Conservation (phyloP, 1,140 invertebrate species). For the Contarinia nasturtii region DNA sequence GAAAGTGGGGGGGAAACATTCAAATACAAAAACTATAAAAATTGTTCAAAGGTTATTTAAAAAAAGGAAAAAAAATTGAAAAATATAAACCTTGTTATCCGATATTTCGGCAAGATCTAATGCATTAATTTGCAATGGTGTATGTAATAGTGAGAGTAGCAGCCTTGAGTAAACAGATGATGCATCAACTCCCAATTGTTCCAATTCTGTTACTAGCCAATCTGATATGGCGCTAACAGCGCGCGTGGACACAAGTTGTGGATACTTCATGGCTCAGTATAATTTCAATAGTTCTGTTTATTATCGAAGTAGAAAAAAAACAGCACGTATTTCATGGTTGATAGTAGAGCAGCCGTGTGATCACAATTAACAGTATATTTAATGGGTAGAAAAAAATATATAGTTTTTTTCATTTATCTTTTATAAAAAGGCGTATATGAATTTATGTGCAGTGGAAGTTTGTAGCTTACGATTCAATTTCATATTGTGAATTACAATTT, state of each 20-base stretch:
- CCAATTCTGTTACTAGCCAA: conserved; percentile 12
- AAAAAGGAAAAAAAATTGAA: not conserved
- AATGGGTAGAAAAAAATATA: too few relatives aligned
- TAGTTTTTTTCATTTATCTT: too few relatives aligned
- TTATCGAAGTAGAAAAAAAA: too few relatives aligned
- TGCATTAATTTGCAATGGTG: conserved; percentile 10
- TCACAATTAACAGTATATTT: too few relatives aligned
- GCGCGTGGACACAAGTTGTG: conserved; percentile 10
- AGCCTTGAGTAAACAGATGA: conserved; percentile 10
- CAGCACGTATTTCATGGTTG: too few relatives aligned
- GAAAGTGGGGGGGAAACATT: too few relatives aligned
- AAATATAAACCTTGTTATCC: not conserved
- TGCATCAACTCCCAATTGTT: conserved; percentile 11
- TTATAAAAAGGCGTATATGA: too few relatives aligned
- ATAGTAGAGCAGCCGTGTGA: too few relatives aligned
- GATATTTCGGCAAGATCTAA: conserved; percentile 3
- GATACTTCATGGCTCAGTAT: conserved; percentile 11
- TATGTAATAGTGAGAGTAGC: conserved; percentile 11
- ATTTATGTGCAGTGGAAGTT: too few relatives aligned
- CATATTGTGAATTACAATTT: too few relatives aligned
- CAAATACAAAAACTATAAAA: too few relatives aligned
- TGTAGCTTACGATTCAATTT: too few relatives aligned
- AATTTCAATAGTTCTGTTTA: not conserved
- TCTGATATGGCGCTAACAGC: conserved; percentile 12
- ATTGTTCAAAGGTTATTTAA: not conserved